phyloP scores from a whole-genome alignment of 2,113 vertebrate genomes.

The Halichoerus grypus region DNA sequence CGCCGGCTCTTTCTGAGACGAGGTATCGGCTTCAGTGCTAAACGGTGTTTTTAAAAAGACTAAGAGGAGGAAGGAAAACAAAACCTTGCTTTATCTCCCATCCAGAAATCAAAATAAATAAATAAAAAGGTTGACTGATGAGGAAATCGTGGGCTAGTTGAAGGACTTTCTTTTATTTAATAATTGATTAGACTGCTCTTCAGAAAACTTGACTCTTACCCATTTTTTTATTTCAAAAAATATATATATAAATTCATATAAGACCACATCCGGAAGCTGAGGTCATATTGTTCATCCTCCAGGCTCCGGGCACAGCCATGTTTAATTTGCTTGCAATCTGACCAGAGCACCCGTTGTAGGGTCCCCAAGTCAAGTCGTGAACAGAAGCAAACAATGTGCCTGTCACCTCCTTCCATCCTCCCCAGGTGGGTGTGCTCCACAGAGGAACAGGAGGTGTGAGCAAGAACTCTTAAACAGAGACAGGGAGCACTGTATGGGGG shows the following conservation, averaged over 20 bases:
- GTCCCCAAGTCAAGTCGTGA: no score
- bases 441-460: not conserved
- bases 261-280: no score
- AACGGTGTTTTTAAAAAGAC: not conserved
- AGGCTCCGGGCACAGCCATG: not conserved
- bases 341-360: rapidly evolving
- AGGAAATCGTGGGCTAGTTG: rapidly evolving
- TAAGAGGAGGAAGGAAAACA: not conserved
- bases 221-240: not conserved
- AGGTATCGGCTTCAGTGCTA: rapidly evolving
- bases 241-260: not conserved
- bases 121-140: not conserved
- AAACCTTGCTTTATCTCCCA: not conserved
- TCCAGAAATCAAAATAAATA: not conserved
- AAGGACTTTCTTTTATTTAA: not conserved
- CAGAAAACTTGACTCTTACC: not conserved
- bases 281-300: not conserved
- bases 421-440: not conserved
- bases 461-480: not conserved
- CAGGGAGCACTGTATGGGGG: rapidly evolving
- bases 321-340: no score
- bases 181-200: not conserved
- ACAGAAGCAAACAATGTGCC: not conserved
- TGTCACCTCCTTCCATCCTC: not conserved
- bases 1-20: rapidly evolving